Base-by-base conservation (phyloP, 1,140 invertebrate species). In the Dendroctonus valens region DNA sequence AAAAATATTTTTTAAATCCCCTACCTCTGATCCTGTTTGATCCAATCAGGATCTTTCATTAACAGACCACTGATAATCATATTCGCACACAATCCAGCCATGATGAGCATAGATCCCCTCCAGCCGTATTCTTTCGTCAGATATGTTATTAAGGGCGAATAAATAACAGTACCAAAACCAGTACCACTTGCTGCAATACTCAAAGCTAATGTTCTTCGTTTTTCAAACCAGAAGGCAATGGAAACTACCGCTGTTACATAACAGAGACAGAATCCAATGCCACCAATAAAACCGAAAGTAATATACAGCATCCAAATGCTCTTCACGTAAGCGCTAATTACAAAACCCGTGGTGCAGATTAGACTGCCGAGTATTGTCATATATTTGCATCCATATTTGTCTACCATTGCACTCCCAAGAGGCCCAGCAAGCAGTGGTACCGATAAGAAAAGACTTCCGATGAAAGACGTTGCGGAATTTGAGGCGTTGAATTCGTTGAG, bases 191-290 rank as follows among this genome's bases (percentile, higher is more conserved):
- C 94, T 0, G 94, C 91, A 40, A 98, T 84, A 0, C 96, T 94
- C 11, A 94, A 94, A 5, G 96, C 96, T 46, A 98, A 81, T 6
- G 91, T 94, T 38, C 95, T 83, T 73, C 89, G 91, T 74, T 93
- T 92, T 70, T 98, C 96, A 77, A 98, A 98, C 86, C 97, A 98
- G 76, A 94, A 96, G 8, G 95, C 94, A 57, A 98, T 96, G 44
- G 87, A 89, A 0, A 98, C 95, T 1, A 94, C 92, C 0, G 91
- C 91, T n/a, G 94, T 93, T 2, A 97, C 93, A 75, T 92, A 94
- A 42, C 91, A 91, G 38, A 95, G 80, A 6, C 92, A 91, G 59
- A 96, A 81, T 5, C 93, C 94, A 14, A 94, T 80, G 4, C 93
- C 93, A 41, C 92, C 89, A 12, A 95, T 85, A 4, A 95, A 83